Conservation (phyloP, 35 echinoderm and acorn worm species). For the Apostichopus californicus region DNA sequence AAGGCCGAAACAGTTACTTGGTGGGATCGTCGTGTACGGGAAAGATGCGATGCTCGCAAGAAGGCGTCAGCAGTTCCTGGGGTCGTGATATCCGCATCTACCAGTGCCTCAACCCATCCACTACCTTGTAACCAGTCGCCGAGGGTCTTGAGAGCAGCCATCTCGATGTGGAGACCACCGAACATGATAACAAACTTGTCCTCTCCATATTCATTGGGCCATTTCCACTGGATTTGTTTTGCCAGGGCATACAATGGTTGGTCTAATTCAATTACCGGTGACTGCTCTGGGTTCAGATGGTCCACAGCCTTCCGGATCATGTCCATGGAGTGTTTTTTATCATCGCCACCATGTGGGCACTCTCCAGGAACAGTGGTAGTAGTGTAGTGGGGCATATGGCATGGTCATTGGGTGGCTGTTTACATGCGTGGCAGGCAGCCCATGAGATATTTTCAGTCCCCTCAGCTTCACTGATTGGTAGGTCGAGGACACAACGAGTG, state of each 20-base stretch:
- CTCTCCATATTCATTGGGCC: constrained; percentile 23
- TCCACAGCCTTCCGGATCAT: constrained; percentile 35
- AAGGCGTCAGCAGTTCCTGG: no score
- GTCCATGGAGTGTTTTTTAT: constrained; percentile 46
- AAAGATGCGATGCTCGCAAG: no score
- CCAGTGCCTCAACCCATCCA: no score
- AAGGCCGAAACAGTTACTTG: no score
- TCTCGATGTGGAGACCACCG: constrained; percentile 40
- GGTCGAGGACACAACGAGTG: background rate
- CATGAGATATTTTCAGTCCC: background rate
- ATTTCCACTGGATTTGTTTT: constrained; percentile 30
- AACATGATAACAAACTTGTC: constrained; percentile 67
- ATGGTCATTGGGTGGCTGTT: no score
- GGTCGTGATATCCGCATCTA: no score
- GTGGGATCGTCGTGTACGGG: no score
- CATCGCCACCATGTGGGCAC: background rate
- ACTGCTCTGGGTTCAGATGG: constrained; percentile 13
- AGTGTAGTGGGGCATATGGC: no score
- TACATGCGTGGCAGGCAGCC: background rate
- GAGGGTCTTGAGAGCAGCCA: background rate
- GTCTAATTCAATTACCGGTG: constrained; percentile 30
- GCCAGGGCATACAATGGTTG: no score
- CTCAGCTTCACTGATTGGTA: background rate
- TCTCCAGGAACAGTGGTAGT: background rate
- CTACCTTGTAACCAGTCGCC: background rate